Evolutionary conservation across 1,140 invertebrate species (phyloP).

Genomic region (Copidosoma floridanum): DNA sequence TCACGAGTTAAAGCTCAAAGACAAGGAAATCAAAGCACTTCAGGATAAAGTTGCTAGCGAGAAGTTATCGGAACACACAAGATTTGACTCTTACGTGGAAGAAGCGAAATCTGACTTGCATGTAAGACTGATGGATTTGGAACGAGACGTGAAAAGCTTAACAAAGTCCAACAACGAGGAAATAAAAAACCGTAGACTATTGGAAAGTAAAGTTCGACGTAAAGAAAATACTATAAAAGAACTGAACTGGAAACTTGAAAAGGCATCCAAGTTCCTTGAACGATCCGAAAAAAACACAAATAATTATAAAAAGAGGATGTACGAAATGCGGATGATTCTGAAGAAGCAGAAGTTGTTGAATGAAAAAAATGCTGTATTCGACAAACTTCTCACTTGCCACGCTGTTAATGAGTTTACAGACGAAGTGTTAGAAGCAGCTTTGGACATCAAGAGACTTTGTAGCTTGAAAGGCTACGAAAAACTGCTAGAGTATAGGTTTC

Average conservation of each 20-base stretch:
- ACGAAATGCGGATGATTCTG: conserved; percentile 45
- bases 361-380: conserved; percentile 37
- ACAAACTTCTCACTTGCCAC: conserved; percentile 35
- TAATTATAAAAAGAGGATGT: conserved; percentile 45
- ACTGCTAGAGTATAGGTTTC: conserved; percentile 42
- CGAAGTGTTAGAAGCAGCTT: conserved; percentile 31
- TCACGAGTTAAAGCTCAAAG: conserved; percentile 28
- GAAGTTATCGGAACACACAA: too few relatives aligned
- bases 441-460: conserved; percentile 40
- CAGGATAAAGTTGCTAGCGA: conserved; percentile 26
- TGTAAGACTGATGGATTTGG: conserved; percentile 37
- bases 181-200: conserved; percentile 40
- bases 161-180: conserved; percentile 41
- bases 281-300: conserved; percentile 48
- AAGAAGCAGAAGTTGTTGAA: conserved; percentile 40
- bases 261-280: conserved; percentile 49
- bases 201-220: conserved; percentile 41
- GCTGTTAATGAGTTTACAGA: conserved; percentile 36
- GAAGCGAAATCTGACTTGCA: conserved; percentile 32
- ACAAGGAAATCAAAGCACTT: conserved; percentile 32
- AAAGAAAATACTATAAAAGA: conserved; percentile 49
- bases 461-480: conserved; percentile 42
- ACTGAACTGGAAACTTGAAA: conserved; percentile 50
- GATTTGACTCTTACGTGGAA: not conserved
- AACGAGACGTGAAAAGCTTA: conserved; percentile 44